phyloP scores from a whole-genome alignment of 2,113 vertebrate genomes.

The Athene noctua region DNA sequence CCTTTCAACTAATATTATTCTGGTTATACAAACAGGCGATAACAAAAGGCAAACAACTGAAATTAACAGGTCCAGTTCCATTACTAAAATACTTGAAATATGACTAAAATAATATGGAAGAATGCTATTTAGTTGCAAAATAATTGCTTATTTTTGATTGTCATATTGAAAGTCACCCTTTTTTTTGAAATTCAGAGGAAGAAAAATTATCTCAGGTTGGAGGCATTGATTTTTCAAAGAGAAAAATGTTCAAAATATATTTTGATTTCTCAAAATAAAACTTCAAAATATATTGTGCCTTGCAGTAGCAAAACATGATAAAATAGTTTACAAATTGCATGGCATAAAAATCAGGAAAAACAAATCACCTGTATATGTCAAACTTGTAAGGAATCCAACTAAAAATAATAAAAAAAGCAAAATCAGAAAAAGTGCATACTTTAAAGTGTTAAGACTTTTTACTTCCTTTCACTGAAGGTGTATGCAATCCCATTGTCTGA shows the following conservation, averaged over 20 bases:
- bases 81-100: neutral
- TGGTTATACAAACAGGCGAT: neutral
- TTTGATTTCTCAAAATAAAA: neutral
- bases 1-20: neutral
- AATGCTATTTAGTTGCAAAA: neutral
- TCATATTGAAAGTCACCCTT: neutral
- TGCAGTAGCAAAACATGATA: neutral
- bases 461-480: neutral
- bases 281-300: neutral
- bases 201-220: neutral
- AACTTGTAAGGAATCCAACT: neutral
- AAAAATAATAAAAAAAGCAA: neutral
- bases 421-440: neutral
- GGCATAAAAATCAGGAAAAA: neutral
- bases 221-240: neutral
- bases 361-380: neutral
- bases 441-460: neutral
- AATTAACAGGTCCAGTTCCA: neutral
- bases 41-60: neutral
- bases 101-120: neutral
- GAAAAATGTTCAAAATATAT: neutral
- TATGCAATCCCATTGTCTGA: neutral
- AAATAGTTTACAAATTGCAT: neutral
- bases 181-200: neutral
- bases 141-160: neutral